Base-by-base conservation (phyloP, 2,888 invertebrate species). In the Ypsolopha scabrella region DNA sequence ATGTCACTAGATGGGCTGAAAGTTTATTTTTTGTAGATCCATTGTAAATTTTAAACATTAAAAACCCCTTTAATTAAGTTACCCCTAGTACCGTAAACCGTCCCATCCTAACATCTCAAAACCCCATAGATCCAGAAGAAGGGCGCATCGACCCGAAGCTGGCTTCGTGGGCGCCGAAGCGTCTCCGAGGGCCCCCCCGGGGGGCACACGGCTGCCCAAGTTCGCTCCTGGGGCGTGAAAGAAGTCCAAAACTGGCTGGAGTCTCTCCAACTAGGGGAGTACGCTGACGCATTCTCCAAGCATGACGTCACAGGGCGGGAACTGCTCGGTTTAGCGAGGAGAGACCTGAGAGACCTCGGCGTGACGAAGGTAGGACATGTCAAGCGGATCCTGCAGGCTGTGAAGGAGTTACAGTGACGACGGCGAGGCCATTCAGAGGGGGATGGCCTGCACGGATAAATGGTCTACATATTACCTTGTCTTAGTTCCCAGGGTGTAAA, bases 281-380 rank as follows among this genome's bases (percentile, higher is more conserved):
- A 98, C 76, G 90, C 92, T 4, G 96, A 96, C n/a, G 93, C 93
- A 53, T 98, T 98, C 72, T 89, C 93, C 14, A 91, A 92, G 52
- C 95, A 98, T 72, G 98, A 98, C 80, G 94, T 98, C 64, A 91
- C 96, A 37, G 98, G 98, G 1, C 88, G 93, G 38, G 98, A 98
- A 71, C 87, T 98, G 36, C 87, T 97, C 4, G 92, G 94, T 0
- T 81, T 99, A 53, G 96, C 96, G 2, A 87, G 97, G 50, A 87
- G 96, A 11, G 95, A 96, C 73, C 87, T 95, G 6, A 92, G 96
- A 72, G 98, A 98, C 59, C 88, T 98, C 46, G 98, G 98, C 7
- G 93, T 98, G 51, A 93, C 93, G 8, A 98, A 98, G 85, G 95
- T 98, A 50, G 98, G 98, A 0, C 98, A 98, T 74, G 93, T 98